Conservation (phyloP, 2,113 vertebrate species). For the Melanerpes formicivorus region DNA sequence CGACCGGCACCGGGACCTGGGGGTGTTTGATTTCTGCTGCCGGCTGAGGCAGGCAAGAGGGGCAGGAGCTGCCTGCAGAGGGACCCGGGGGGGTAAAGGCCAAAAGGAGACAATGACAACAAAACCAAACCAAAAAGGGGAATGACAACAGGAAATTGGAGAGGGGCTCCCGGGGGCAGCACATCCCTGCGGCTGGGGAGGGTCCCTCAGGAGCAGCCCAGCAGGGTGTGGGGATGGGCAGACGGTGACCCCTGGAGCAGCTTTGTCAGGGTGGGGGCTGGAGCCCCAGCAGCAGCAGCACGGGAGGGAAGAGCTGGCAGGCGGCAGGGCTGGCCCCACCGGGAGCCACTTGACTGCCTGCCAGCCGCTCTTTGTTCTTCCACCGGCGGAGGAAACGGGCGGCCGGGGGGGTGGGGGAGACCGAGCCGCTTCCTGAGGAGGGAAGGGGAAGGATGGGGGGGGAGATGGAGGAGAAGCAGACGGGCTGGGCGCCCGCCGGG, state of each 20-base stretch:
- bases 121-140: not conserved
- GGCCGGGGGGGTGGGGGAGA: not conserved
- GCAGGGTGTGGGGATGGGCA: not conserved
- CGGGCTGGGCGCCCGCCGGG: not conserved
- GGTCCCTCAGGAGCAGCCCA: not conserved
- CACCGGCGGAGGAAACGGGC: conserved; percentile 43
- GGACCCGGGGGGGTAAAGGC: conserved; percentile 24
- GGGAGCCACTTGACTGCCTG: conserved; percentile 49
- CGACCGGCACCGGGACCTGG: not conserved
- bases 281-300: not conserved
- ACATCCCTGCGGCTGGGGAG: not conserved
- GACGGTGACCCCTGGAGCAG: not conserved
- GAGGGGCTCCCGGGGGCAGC: not conserved
- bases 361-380: conserved; percentile 67
- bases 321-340: conserved; percentile 34
- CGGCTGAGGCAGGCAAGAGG: not conserved
- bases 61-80: conserved; percentile 15
- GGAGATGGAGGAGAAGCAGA: not conserved
- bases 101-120: conserved; percentile 20
- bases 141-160: not conserved
- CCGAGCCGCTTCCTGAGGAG: conserved; percentile 4
- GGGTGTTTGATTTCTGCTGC: conserved; percentile 18
- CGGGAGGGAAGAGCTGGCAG: not conserved
- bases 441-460: not conserved
- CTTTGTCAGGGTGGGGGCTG: not conserved